Evolutionary conservation across 2,797 vertebrate species (phyloP).

Genomic region (Oophaga sylvatica): DNA sequence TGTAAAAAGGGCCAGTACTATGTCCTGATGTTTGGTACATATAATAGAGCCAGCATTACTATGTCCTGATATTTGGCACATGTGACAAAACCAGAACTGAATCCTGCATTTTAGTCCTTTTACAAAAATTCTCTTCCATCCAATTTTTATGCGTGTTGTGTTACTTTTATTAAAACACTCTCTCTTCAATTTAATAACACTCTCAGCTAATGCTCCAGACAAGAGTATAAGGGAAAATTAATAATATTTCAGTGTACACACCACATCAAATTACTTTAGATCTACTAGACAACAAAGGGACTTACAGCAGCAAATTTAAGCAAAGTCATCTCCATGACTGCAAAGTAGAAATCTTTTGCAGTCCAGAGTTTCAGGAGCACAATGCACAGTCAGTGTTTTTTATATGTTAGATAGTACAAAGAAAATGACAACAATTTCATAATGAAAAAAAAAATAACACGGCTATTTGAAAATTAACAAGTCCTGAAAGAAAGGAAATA

Average conservation of each 20-base stretch:
- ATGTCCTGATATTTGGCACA: too few species aligned
- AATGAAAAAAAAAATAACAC: background rate
- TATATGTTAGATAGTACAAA: background rate
- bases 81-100: too few species aligned
- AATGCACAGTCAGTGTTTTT: slow-evolving; percentile 30
- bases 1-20: too few species aligned
- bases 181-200: background rate
- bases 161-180: background rate
- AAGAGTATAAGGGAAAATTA: background rate
- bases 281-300: slow-evolving; percentile 10
- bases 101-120: too few species aligned
- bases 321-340: slow-evolving; percentile 16
- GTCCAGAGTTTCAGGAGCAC: slow-evolving; percentile 16
- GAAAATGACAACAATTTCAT: background rate
- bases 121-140: too few species aligned
- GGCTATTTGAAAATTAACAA: background rate
- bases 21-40: too few species aligned
- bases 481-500: background rate
- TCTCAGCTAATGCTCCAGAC: background rate
- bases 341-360: background rate
- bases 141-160: too few species aligned
- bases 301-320: slow-evolving; percentile 2
- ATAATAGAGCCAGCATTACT: too few species aligned
- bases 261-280: slow-evolving; percentile 21
- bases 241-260: background rate